phyloP scores from a whole-genome alignment of 2,888 invertebrate genomes.

The Venustoraphidia nigricollis region DNA sequence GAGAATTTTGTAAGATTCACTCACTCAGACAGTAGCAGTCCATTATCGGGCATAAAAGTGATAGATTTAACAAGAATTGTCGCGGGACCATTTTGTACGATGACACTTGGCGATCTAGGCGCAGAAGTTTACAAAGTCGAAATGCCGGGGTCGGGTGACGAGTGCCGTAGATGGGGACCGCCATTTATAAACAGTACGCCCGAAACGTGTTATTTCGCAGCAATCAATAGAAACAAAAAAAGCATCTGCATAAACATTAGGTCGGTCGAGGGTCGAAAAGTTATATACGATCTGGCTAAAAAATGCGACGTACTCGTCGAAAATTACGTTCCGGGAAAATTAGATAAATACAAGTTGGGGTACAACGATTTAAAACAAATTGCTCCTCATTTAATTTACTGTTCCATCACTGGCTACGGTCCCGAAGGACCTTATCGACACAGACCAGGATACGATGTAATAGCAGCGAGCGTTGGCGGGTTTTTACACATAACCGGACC shows the following conservation, averaged over 20 bases:
- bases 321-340: slow-evolving; percentile 86
- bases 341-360: slow-evolving; percentile 61
- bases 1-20: too few species aligned
- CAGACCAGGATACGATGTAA: slow-evolving; percentile 91
- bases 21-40: slow-evolving; percentile 26
- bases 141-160: slow-evolving; percentile 67
- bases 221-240: slow-evolving; percentile 89
- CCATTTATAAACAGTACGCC: slow-evolving; percentile 53
- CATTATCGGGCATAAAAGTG: slow-evolving; percentile 54
- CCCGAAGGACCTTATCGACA: slow-evolving; percentile 68
- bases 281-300: slow-evolving; percentile 55
- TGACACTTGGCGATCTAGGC: slow-evolving; percentile 84
- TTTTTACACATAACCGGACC: slow-evolving; percentile 81
- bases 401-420: slow-evolving; percentile 89
- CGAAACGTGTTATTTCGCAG: slow-evolving; percentile 68
- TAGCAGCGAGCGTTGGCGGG: slow-evolving; percentile 87
- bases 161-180: slow-evolving; percentile 86
- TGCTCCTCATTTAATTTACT: slow-evolving; percentile 75
- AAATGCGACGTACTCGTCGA: slow-evolving; percentile 82
- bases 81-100: slow-evolving; percentile 89
- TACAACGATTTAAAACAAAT: slow-evolving; percentile 53
- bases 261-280: slow-evolving; percentile 38
- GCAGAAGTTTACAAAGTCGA: slow-evolving; percentile 91
- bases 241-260: slow-evolving; percentile 82
- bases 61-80: slow-evolving; percentile 75